phyloP scores from a whole-genome alignment of 2,797 vertebrate species.

The Otolemur crassicaudatus region DNA sequence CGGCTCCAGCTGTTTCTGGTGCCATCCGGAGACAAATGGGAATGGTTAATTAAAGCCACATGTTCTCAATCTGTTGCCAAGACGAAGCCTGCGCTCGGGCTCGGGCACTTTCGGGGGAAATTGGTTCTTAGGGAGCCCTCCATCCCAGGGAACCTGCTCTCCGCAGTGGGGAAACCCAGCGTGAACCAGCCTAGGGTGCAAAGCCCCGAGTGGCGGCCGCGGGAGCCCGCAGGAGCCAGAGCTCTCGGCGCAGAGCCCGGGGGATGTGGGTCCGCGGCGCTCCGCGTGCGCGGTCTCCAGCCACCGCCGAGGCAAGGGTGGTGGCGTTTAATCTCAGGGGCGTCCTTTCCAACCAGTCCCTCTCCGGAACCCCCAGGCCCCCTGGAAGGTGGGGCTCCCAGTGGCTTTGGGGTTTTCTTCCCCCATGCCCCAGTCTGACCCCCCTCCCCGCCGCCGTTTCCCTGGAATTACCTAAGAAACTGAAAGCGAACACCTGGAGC shows the following conservation, averaged over 20 bases:
- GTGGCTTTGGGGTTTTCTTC: neutral
- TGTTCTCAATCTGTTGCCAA: slow-evolving; percentile 62
- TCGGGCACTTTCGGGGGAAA: neutral
- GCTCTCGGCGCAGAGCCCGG: neutral
- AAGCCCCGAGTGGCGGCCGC: neutral
- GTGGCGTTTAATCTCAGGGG: neutral
- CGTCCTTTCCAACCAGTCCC: neutral
- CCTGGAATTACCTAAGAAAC: slow-evolving; percentile 84
- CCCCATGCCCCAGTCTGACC: neutral
- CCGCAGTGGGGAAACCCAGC: neutral
- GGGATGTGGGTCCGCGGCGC: neutral
- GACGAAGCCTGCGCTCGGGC: slow-evolving; percentile 37
- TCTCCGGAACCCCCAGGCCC: neutral
- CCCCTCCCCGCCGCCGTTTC: neutral
- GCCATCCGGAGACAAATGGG: slow-evolving; percentile 57
- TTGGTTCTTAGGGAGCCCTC: neutral
- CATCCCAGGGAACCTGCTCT: neutral
- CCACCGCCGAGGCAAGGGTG: neutral
- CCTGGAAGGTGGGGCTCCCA: neutral
- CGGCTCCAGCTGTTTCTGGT: slow-evolving; percentile 62
- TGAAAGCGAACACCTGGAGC: slow-evolving; percentile 79
- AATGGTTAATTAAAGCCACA: slow-evolving; percentile 78
- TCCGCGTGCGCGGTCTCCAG: neutral
- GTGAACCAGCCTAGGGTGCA: neutral
- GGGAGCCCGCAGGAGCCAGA: neutral